Evolutionary conservation across 2,888 invertebrate species (phyloP).

Genomic region (Erynnis tages): DNA sequence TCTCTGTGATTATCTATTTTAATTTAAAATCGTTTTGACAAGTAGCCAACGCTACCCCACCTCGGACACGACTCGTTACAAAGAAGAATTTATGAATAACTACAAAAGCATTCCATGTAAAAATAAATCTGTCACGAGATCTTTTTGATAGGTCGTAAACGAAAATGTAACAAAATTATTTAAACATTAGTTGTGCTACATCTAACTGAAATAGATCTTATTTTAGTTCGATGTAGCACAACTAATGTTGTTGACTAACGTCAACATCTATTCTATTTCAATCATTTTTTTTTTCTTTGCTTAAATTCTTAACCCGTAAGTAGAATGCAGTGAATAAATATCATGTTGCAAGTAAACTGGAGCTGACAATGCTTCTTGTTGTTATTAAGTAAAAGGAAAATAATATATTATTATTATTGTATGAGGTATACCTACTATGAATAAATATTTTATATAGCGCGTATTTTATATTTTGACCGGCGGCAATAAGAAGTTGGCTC

Average conservation of each 20-base stretch:
- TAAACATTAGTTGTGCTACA: conserved; percentile 3
- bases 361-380: no score
- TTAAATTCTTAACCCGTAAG: no score
- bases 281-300: not conserved
- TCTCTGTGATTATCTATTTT: conserved; percentile 69
- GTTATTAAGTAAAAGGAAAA: no score
- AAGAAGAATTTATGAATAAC: conserved; percentile 33
- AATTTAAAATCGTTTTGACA: conserved; percentile 65
- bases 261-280: not conserved
- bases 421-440: no score
- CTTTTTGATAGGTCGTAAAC: conserved; percentile 7
- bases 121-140: conserved; percentile 15
- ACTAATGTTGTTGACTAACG: not conserved
- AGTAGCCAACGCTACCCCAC: conserved; percentile 51
- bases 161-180: conserved; percentile 16
- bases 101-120: conserved; percentile 21
- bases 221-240: not conserved
- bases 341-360: no score
- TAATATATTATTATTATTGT: no score
- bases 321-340: no score
- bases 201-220: not conserved
- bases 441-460: no score
- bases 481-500: conserved; percentile 21
- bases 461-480: no score
- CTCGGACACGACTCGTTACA: conserved; percentile 31